Percentiles rank a stretch among this genome's conserved stretches.
These are phyloP conservation scores for Motacilla alba DNA, from an alignment of 2,113 vertebrate species.

Conservation along the genomic window DNA sequence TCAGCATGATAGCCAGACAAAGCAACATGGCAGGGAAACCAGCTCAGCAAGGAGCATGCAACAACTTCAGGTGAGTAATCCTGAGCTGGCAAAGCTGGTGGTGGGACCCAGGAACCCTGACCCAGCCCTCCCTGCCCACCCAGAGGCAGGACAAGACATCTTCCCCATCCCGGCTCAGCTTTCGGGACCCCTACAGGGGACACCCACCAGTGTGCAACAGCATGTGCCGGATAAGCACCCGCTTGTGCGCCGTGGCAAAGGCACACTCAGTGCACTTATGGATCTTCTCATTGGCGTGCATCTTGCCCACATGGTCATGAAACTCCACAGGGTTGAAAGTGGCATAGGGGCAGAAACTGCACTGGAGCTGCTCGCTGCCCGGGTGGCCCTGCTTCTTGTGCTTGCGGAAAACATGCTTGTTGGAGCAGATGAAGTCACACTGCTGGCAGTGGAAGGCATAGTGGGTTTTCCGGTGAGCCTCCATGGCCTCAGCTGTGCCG, in stretches of 20 bases:
- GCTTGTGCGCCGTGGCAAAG: slow-evolving; percentile 90
- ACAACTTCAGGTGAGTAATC: neutral
- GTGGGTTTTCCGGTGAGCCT: slow-evolving; percentile 87
- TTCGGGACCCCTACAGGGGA: fast-evolving
- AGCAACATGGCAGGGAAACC: neutral
- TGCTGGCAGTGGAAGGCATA: slow-evolving; percentile 92
- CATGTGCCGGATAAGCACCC: slow-evolving; percentile 90
- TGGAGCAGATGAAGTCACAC: slow-evolving; percentile 93
- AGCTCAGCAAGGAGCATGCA: neutral
- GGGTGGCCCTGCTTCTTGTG: slow-evolving; percentile 91
- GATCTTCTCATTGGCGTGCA: slow-evolving; percentile 93
- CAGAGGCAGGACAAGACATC: neutral
- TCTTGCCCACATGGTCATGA: slow-evolving; percentile 85
- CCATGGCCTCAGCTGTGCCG: slow-evolving; percentile 78
- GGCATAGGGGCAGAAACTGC: slow-evolving; percentile 86
- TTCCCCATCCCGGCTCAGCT: neutral
- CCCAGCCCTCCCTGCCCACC: neutral
- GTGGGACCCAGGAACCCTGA: neutral
- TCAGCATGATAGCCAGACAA: neutral
- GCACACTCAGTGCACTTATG: slow-evolving; percentile 88
- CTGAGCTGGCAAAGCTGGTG: neutral
- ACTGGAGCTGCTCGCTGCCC: slow-evolving; percentile 80
- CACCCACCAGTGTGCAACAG: slow-evolving; percentile 88
- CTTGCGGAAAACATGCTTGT: slow-evolving; percentile 86
- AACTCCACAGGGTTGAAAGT: slow-evolving; percentile 94